A percentile compares a stretch with the other conserved stretches of the same genome.
These are phyloP conservation scores for Thysanoteuthis rhombus DNA, from an alignment of 2,888 invertebrate species.

Conservation along the genomic window DNA sequence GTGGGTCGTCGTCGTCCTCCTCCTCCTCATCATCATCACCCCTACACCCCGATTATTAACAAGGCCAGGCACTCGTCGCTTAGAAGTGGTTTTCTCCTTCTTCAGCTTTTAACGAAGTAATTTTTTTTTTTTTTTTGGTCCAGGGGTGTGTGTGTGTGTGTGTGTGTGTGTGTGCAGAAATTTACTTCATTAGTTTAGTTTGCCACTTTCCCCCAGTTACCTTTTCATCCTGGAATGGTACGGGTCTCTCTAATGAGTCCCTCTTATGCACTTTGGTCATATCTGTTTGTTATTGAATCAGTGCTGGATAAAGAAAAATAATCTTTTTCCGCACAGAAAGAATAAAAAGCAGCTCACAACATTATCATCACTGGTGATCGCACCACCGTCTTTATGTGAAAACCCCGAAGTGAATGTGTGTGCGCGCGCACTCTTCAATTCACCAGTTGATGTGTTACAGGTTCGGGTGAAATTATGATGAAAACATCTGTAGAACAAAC, in stretches of 20 bases:
- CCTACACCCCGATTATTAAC: not conserved
- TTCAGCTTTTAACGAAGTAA: not conserved
- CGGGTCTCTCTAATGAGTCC: not conserved
- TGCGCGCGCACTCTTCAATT: not conserved
- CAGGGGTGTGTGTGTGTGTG: not conserved
- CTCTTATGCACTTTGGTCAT: not conserved
- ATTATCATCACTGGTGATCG: not conserved
- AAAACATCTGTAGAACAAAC: not conserved
- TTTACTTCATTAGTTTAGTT: not conserved
- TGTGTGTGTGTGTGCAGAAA: too few relatives aligned
- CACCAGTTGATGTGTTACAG: not conserved
- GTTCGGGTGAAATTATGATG: not conserved
- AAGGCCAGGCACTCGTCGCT: not conserved
- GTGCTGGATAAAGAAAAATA: not conserved
- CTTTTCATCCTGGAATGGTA: not conserved
- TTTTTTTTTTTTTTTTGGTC: too few relatives aligned
- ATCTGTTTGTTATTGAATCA: not conserved
- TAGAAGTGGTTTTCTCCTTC: not conserved
- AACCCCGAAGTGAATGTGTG: too few relatives aligned
- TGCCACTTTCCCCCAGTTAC: not conserved
- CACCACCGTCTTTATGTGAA: too few relatives aligned
- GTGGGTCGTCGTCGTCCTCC: not conserved
- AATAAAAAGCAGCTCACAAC: not conserved
- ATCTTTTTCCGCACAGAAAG: not conserved
- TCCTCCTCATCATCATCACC: not conserved